These are phyloP conservation scores for Cheirogaleus major DNA, from an alignment of 2,797 vertebrate genomes.

Conservation along the genomic window DNA sequence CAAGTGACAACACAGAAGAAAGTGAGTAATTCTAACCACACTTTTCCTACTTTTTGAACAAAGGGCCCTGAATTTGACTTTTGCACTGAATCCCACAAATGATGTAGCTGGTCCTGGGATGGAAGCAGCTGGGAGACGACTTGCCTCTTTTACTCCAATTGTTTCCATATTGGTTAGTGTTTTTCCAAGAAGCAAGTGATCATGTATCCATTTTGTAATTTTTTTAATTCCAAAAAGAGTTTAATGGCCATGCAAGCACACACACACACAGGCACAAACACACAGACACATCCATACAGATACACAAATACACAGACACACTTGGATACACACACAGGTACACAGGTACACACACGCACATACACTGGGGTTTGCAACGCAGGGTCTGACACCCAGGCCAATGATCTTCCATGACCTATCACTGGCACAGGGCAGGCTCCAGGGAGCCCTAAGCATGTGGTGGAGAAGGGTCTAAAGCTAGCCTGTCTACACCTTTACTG, in stretches of 20 bases:
- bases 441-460: background rate
- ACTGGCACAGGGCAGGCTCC: background rate
- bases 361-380: too few species aligned
- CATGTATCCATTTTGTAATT: background rate
- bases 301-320: background rate
- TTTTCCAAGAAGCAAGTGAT: background rate
- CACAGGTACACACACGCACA: background rate
- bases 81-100: background rate
- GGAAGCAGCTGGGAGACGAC: background rate
- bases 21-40: too few species aligned
- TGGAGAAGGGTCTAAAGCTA: background rate
- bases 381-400: background rate
- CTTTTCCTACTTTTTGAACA: background rate
- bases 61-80: background rate
- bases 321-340: background rate
- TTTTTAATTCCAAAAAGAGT: background rate
- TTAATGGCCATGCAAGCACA: background rate
- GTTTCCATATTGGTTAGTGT: background rate
- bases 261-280: too few species aligned
- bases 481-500: background rate
- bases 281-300: too few species aligned
- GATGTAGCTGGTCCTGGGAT: background rate
- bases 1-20: too few species aligned
- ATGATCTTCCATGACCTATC: background rate
- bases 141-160: too few species aligned